Conservation (phyloP, 2,888 invertebrate species). For the Ornithoptera alexandrae region DNA sequence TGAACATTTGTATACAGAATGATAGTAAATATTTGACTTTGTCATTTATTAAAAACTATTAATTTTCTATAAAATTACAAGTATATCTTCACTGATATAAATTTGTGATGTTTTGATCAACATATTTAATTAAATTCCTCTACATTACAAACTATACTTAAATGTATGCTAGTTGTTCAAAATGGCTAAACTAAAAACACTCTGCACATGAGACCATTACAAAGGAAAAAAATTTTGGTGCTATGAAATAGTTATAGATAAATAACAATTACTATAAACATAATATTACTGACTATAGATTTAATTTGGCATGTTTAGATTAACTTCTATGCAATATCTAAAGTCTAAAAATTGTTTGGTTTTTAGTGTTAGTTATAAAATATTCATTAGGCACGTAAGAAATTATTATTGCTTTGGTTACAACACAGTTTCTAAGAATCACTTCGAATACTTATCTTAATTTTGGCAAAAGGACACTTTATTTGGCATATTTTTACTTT, state of each 20-base stretch:
- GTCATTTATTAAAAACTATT: constrained; percentile 35
- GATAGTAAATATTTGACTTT: constrained; percentile 36
- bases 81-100: constrained; percentile 37
- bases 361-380: constrained; percentile 54
- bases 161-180: constrained; percentile 54
- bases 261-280: constrained; percentile 34
- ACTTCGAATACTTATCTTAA: constrained; percentile 71
- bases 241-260: constrained; percentile 31
- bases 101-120: constrained; percentile 52
- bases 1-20: constrained; percentile 30
- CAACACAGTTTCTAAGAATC: constrained; percentile 70
- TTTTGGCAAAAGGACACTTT: constrained; percentile 68
- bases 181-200: constrained; percentile 47
- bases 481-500: constrained; percentile 57
- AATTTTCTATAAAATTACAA: constrained; percentile 30
- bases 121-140: constrained; percentile 33
- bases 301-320: constrained; percentile 41
- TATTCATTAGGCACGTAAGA: constrained; percentile 70
- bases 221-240: constrained; percentile 39
- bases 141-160: constrained; percentile 38
- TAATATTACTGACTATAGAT: constrained; percentile 38
- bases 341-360: constrained; percentile 65
- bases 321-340: constrained; percentile 44
- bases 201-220: constrained; percentile 54
- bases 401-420: constrained; percentile 78